A percentile compares a stretch with the other conserved stretches of the same genome.
phyloP scores from a whole-genome alignment of 2,888 invertebrate species.

The Agrypnus murinus region DNA sequence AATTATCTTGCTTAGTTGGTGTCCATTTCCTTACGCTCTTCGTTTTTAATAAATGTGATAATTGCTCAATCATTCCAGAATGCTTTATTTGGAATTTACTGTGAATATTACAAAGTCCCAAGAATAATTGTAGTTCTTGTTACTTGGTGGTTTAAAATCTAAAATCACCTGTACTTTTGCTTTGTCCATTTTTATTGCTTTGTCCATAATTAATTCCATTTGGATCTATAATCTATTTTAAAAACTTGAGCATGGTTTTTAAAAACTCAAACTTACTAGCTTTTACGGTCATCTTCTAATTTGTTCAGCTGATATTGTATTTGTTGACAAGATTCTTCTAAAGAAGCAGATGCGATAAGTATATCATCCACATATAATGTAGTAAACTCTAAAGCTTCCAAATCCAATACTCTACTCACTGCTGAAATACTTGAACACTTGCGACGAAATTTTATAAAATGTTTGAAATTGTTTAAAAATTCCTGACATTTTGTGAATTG shows the following conservation, averaged over 20 bases:
- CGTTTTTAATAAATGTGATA: background rate
- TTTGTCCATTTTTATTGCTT: no score
- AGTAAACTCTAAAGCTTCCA: conserved; percentile 46
- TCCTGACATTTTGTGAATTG: no score
- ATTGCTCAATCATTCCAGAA: conserved; percentile 14
- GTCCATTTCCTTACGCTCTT: no score
- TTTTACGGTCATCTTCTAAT: no score
- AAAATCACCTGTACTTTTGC: background rate
- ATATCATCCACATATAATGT: conserved; percentile 51
- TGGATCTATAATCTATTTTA: conserved; percentile 35
- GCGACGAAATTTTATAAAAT: no score
- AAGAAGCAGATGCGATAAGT: conserved; percentile 46
- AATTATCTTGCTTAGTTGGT: no score
- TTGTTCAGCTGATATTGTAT: background rate
- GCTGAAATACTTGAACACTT: no score
- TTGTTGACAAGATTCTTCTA: conserved; percentile 48
- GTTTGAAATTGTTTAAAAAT: no score
- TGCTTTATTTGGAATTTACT: conserved; percentile 8
- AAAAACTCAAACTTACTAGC: no score
- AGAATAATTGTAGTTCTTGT: conserved; percentile 54
- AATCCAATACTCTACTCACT: conserved; percentile 47
- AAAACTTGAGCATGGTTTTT: background rate
- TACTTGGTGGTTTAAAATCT: conserved; percentile 17
- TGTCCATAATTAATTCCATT: conserved; percentile 46
- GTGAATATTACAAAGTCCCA: conserved; percentile 47